Conservation (phyloP, 2,113 vertebrate species). For the human region DNA sequence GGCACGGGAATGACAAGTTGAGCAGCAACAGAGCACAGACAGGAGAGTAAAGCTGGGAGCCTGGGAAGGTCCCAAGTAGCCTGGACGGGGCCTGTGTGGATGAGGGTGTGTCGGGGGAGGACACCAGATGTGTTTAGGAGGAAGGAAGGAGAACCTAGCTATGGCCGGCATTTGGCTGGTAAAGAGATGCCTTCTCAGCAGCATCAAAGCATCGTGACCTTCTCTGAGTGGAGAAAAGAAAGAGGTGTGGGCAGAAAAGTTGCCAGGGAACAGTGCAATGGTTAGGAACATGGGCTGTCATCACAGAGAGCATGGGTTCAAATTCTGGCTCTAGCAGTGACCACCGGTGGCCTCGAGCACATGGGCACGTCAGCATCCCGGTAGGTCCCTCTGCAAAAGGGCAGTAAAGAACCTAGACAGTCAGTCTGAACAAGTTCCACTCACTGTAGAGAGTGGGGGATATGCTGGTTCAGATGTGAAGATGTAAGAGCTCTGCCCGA, state of each 20-base stretch:
- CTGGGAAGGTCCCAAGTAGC: accelerated
- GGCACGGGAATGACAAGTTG: not conserved
- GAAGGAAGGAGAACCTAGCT: not conserved
- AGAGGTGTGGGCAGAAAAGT: not conserved
- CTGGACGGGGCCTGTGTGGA: accelerated
- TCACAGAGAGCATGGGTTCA: no score
- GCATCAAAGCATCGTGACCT: accelerated
- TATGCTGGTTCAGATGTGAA: not conserved
- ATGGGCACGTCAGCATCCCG: no score
- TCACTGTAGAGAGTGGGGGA: not conserved
- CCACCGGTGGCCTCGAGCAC: accelerated
- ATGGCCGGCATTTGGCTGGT: not conserved
- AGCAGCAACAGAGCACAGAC: not conserved
- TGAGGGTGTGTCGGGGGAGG: not conserved
- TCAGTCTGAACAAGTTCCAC: not conserved
- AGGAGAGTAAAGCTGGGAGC: not conserved
- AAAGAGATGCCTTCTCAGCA: not conserved
- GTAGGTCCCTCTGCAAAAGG: not conserved
- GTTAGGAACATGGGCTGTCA: not conserved
- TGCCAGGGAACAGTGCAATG: not conserved
- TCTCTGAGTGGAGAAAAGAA: not conserved
- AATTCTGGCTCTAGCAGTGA: not conserved
- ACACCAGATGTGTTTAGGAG: not conserved
- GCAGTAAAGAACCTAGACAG: not conserved
- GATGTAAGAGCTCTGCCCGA: not conserved